These are phyloP conservation scores for Polyommatus iphigenia DNA, from an alignment of 2,888 invertebrate genomes.

Conservation along the genomic window DNA sequence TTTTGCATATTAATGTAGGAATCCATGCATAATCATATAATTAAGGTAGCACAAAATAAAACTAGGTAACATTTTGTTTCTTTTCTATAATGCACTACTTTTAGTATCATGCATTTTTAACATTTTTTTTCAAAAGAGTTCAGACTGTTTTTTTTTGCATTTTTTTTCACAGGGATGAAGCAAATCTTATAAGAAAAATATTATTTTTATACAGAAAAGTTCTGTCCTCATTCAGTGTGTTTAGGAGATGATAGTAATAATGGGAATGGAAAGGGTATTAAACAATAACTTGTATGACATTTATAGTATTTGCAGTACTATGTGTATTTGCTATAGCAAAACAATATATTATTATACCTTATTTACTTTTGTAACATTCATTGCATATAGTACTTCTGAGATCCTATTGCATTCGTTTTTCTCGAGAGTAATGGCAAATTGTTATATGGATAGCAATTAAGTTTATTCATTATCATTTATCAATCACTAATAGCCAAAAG, in stretches of 20 bases:
- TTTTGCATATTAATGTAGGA: neutral
- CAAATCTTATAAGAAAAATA: neutral
- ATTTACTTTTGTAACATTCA: neutral
- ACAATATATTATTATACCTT: neutral
- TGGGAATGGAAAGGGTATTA: neutral
- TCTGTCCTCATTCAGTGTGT: neutral
- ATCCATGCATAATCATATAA: slow-evolving; percentile 6
- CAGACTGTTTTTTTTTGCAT: neutral
- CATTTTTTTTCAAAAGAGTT: too few species aligned
- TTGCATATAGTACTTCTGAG: neutral
- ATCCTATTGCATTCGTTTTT: neutral
- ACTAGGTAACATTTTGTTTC: neutral
- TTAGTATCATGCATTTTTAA: neutral
- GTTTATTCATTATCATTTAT: too few species aligned
- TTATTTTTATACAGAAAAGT: neutral
- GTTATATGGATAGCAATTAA: too few species aligned
- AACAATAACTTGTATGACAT: neutral
- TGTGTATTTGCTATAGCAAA: neutral
- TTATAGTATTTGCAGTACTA: slow-evolving; percentile 16
- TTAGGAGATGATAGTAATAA: neutral
- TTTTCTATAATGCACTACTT: neutral
- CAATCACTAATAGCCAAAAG: too few species aligned
- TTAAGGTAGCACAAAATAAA: neutral
- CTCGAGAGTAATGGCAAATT: neutral
- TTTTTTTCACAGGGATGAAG: neutral